A percentile compares a stretch with the other conserved stretches of the same genome.
Conservation (phyloP, 92 coral and sea anemone species). For the Siderastrea radians region DNA sequence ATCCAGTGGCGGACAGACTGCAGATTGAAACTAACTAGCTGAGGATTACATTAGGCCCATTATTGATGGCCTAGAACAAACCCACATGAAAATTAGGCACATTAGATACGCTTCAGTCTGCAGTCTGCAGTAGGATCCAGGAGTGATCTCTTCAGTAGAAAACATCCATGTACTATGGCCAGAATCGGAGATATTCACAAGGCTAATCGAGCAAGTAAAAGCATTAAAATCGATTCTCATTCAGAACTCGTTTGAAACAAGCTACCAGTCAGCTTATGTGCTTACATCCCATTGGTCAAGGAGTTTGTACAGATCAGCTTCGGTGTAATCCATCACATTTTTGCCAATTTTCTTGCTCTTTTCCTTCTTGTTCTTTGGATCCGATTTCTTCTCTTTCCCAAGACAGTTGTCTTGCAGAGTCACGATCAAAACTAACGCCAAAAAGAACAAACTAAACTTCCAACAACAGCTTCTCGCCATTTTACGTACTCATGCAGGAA, state of each 20-base stretch:
- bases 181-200: no score
- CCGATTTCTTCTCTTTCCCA: conserved; percentile 54
- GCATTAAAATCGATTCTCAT: neutral
- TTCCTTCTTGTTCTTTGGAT: conserved; percentile 55
- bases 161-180: no score
- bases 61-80: no score
- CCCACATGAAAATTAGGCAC: no score
- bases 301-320: conserved; percentile 86
- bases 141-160: no score
- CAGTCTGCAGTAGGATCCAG: no score
- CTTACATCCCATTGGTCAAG: conserved; percentile 99
- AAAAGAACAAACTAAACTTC: conserved; percentile 13
- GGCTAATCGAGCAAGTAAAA: no score
- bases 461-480: conserved; percentile 5
- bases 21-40: no score
- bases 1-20: no score
- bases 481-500: neutral
- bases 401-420: conserved; percentile 34
- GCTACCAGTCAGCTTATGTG: neutral
- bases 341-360: conserved; percentile 87
- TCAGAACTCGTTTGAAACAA: no score
- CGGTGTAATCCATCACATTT: conserved; percentile 88
- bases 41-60: no score
- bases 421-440: conserved; percentile 31
- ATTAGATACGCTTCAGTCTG: no score